Evolutionary conservation across 2,888 invertebrate genomes (phyloP).

Genomic region (Andrena fulva): DNA sequence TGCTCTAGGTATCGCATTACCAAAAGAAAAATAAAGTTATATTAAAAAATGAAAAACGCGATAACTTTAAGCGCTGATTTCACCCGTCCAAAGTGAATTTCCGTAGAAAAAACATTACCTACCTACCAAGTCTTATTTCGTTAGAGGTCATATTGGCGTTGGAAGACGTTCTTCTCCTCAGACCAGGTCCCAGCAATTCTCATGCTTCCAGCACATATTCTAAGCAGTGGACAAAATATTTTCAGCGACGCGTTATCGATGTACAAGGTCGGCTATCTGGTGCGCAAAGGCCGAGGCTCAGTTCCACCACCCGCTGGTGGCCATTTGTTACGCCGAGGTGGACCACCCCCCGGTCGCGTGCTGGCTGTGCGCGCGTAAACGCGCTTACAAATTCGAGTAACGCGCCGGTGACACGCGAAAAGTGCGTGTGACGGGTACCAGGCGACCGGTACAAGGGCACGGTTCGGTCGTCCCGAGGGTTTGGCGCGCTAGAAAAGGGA

Average conservation of each 20-base stretch:
- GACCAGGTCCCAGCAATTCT: too few relatives aligned
- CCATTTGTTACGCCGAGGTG: conserved; percentile 15
- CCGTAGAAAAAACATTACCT: too few relatives aligned
- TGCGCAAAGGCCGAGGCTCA: background rate
- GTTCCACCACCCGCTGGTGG: background rate
- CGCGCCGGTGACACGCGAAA: conserved; percentile 17
- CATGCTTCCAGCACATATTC: background rate
- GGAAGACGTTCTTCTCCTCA: too few relatives aligned
- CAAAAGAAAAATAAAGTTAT: too few relatives aligned
- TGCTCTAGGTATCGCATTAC: too few relatives aligned
- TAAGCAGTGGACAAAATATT: conserved; percentile 19
- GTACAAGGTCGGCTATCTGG: conserved; percentile 6
- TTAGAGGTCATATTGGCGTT: too few relatives aligned
- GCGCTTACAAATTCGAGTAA: conserved; percentile 32
- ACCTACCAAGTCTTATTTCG: too few relatives aligned
- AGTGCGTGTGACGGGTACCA: conserved; percentile 39
- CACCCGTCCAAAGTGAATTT: too few relatives aligned
- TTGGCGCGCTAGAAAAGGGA: conserved; percentile 1
- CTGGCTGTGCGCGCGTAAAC: conserved; percentile 20
- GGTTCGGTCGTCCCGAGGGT: background rate
- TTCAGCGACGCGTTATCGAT: conserved; percentile 4
- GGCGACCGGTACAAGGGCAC: conserved; percentile 11
- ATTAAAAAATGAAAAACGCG: too few relatives aligned
- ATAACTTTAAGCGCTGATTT: too few relatives aligned
- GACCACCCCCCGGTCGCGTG: conserved; percentile 9